Base-by-base conservation (phyloP, 37 sponge, comb jelly and placozoan genomes). In the Petrosia ficiformis region DNA sequence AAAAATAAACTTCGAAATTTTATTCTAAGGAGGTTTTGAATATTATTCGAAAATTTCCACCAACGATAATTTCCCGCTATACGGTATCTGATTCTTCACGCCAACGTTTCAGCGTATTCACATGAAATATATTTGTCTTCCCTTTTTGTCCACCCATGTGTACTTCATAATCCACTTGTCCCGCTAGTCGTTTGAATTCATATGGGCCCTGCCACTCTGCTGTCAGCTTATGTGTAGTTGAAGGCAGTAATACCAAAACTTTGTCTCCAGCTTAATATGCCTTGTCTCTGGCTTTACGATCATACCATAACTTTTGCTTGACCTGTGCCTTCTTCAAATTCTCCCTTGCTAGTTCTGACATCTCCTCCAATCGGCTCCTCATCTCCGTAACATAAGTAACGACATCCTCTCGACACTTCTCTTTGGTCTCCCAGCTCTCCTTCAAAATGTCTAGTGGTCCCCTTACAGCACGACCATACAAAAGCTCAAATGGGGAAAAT, bases 101-200 rank as follows among this genome's bases (percentile, higher is more conserved):
- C 72, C 72, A 80, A 24, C 38, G 29, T 72, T 26, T 75, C 58
- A 72, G 41, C 81, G 71, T 80, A 44, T 80, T 80, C 39, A 80
- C 61, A 42, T 36, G 79, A 52, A 78, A 74, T 24, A 57, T 31
- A 19, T 74, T 56, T 60, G 21, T 30, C 77, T 74, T 43, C n/a
- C n/a, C n/a, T n/a, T n/a, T n/a, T n/a, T n/a, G n/a, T 52, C 34
- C 52, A 8, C n/a, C 54, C 56, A 33, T 72, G 33, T 68, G 33
- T 3, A 74, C 28, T 41, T 74, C 76, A 34, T 69, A 78, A 48
- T 35, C 42, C 54, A 78, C 79, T 34, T 31, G 30, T 16, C 79
- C 69, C 24, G 39, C 74, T 30, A 21, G 10, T 38, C 14, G 36
- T 4, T n/a, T n/a, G n/a, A n/a, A n/a, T n/a, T n/a, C n/a, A n/a